These are phyloP conservation scores for Heteromormyrus szaboi DNA, from an alignment of 2,797 vertebrate species.

Conservation along the genomic window DNA sequence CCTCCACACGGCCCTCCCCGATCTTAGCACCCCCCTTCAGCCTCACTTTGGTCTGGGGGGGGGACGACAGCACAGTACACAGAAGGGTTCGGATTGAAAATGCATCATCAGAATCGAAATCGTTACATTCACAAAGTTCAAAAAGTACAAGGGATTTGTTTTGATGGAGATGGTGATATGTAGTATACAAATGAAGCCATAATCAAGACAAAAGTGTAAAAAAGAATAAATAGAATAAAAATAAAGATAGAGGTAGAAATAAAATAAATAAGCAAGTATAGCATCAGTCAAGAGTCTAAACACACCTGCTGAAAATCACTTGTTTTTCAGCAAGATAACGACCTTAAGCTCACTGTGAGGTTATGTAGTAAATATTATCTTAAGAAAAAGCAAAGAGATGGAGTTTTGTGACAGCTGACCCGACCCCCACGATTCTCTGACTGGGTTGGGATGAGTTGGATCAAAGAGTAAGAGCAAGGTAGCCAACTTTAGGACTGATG, in stretches of 20 bases:
- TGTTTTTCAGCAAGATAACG: background rate
- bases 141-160: background rate
- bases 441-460: background rate
- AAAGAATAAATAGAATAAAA: background rate
- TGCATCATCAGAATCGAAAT: background rate
- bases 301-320: background rate
- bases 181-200: background rate
- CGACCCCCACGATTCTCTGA: background rate
- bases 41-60: conserved; percentile 65
- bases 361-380: background rate
- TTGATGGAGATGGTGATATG: background rate
- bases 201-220: background rate
- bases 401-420: background rate
- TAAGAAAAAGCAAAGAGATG: background rate
- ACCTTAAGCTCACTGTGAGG: background rate
- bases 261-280: background rate
- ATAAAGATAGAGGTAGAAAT: background rate
- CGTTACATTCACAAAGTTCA: background rate
- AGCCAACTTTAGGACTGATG: background rate
- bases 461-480: background rate
- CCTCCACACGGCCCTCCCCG: conserved; percentile 88
- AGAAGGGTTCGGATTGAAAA: background rate
- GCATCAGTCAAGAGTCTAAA: background rate
- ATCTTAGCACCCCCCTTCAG: conserved; percentile 78
- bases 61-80: background rate